phyloP scores from a whole-genome alignment of 2,888 invertebrate species.

The Caenorhabditis sp. region DNA sequence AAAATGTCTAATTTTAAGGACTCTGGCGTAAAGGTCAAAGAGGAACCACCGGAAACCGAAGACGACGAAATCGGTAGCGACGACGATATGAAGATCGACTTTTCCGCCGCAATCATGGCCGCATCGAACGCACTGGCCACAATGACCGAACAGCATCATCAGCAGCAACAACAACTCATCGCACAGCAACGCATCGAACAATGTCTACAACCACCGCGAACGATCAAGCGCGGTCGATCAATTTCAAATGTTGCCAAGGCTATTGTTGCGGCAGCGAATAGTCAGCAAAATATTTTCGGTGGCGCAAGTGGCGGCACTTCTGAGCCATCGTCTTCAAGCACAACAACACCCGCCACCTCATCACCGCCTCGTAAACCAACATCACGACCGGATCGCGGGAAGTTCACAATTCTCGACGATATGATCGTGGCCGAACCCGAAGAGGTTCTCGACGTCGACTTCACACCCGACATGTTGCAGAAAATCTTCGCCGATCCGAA shows the following conservation, averaged over 20 bases:
- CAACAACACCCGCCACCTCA: not conserved
- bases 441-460: conserved; percentile 42
- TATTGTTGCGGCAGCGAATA: not conserved
- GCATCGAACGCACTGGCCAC: conserved; percentile 4
- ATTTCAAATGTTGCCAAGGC: not conserved
- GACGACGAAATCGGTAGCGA: conserved; percentile 35
- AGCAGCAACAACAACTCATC: not conserved
- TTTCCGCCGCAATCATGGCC: conserved; percentile 27
- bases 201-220: not conserved
- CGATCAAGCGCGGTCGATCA: not conserved
- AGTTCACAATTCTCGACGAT: conserved; percentile 51
- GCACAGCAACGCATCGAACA: not conserved
- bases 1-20: not conserved
- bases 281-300: not conserved
- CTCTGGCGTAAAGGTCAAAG: not conserved
- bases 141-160: not conserved
- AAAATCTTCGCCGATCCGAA: conserved; percentile 45
- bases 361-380: not conserved
- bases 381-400: conserved; percentile 47
- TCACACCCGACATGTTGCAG: conserved; percentile 40
- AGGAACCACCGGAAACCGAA: conserved; percentile 3
- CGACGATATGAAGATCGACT: conserved; percentile 39
- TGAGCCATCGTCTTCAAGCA: not conserved
- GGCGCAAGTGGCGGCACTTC: conserved; percentile 16
- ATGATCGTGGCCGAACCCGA: conserved; percentile 41